Evolutionary conservation across 2,888 invertebrate genomes (phyloP), one percentile per base, ranked within the genome.

Genomic region (Lasioglossum vierecki): DNA sequence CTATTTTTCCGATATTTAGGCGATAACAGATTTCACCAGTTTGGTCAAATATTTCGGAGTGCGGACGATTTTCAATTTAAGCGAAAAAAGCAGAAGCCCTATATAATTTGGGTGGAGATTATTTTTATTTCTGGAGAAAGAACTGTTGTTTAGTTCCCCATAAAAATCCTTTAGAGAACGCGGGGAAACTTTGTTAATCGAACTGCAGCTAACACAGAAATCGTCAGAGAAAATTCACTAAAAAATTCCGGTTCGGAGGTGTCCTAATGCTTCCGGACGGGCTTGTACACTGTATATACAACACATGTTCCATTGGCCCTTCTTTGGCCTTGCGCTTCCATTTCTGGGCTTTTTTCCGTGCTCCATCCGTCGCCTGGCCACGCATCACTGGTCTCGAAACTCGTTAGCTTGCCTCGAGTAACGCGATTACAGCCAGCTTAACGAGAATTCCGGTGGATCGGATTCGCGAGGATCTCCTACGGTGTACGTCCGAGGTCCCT

Each of bases 301-400:
- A 26, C 74, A 57, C 63, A 18, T 46, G 49, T 66, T 39, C 60
- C 57, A 30, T 30, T 66, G 49, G 18, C 18, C 35, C 39, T 80
- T 74, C 72, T 74, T 80, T 35, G 15, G 22, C 83, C 41, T 70
- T 44, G 41, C 66, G 44, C 73, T 84, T 79, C 82, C 75, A 84
- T 84, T 39, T 78, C 80, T 73, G 66, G 66, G 8, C 81, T 77
- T 70, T 79, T 84, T 84, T 78, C 80, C 80, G n/a, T 79, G 15
- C 46, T 41, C 44, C 60, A 13, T 77, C 66, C 84, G 81, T 72
- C 76, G 75, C 60, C 71, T 35, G 80, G 60, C 73, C 80, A 84
- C 86, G 90, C 90, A 90, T 90, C 88, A 77, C 72, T 85, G 81
- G 79, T 82, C 88, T 84, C 81, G 84, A 87, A 87, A 87, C 90